These are phyloP conservation scores for Plecturocebus donacophilus DNA, from an alignment of 2,113 vertebrate species.

Conservation along the genomic window DNA sequence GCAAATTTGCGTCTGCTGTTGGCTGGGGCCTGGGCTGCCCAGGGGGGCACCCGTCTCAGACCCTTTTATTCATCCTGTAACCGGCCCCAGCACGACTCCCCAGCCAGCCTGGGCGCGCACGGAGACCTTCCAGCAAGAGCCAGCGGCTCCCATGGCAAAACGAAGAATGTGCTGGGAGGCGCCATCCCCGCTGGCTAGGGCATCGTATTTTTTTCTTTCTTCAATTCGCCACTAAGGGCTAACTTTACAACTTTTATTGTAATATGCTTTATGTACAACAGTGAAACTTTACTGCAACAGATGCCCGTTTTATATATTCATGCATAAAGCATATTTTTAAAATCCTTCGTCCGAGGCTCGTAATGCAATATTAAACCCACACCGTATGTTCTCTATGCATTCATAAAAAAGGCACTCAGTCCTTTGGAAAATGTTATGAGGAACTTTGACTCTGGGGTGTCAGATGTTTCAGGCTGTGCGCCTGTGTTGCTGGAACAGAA, in stretches of 20 bases:
- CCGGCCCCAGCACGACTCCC: rapidly evolving
- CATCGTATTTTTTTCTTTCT: background rate
- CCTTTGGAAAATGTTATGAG: conserved; percentile 28
- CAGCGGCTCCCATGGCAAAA: rapidly evolving
- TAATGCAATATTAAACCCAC: background rate
- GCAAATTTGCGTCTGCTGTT: background rate
- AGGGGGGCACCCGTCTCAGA: rapidly evolving
- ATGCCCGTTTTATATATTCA: conserved; percentile 4
- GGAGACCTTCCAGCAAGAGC: rapidly evolving
- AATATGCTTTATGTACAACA: conserved; percentile 5
- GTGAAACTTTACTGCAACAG: conserved; percentile 32
- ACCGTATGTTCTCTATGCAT: background rate
- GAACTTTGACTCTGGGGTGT: conserved; percentile 21
- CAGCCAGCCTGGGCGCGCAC: rapidly evolving
- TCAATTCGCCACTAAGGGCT: background rate
- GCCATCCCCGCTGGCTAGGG: background rate
- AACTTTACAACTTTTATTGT: background rate
- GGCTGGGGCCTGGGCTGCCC: background rate
- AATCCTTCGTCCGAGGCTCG: conserved; percentile 27
- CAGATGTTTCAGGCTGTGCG: rapidly evolving
- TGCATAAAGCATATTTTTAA: conserved; percentile 48
- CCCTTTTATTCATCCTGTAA: rapidly evolving
- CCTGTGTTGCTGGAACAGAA: rapidly evolving
- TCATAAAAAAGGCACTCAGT: background rate
- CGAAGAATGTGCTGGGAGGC: rapidly evolving